Percentiles rank a stretch among this genome's conserved stretches.
Evolutionary conservation across 2,888 invertebrate genomes (phyloP).

Genomic region (Cyclophora albipunctata): DNA sequence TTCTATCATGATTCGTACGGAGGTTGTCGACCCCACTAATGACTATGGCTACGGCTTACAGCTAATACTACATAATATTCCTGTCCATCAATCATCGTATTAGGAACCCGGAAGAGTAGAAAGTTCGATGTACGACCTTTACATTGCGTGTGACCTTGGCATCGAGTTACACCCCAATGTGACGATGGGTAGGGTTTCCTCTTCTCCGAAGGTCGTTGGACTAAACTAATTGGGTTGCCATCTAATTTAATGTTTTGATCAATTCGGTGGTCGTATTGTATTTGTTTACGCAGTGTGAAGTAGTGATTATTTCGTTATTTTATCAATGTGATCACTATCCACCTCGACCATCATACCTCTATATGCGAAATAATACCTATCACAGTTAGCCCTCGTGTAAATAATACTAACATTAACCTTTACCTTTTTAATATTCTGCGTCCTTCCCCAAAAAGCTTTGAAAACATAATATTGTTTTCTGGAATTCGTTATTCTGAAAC

Average conservation of each 20-base stretch:
- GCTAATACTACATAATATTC: constrained; percentile 22
- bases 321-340: too few relatives aligned
- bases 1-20: constrained; percentile 10
- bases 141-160: constrained; percentile 46
- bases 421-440: too few relatives aligned
- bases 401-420: too few relatives aligned
- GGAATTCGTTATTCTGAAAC: too few relatives aligned
- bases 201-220: constrained; percentile 8
- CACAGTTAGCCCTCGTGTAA: too few relatives aligned
- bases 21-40: constrained; percentile 43
- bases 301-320: too few relatives aligned
- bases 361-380: too few relatives aligned
- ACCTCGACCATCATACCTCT: too few relatives aligned
- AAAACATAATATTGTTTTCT: too few relatives aligned
- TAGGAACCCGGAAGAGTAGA: constrained; percentile 45
- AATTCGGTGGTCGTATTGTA: too few relatives aligned
- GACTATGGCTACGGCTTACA: constrained; percentile 19
- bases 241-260: not conserved
- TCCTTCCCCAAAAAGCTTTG: too few relatives aligned
- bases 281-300: too few relatives aligned
- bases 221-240: not conserved
- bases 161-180: constrained; percentile 25
- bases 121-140: constrained; percentile 57
- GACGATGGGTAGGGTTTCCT: constrained; percentile 15
- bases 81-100: constrained; percentile 47